These are phyloP conservation scores for Pristionchus pacificus DNA, from an alignment of 1,140 invertebrate species.

Conservation along the genomic window DNA sequence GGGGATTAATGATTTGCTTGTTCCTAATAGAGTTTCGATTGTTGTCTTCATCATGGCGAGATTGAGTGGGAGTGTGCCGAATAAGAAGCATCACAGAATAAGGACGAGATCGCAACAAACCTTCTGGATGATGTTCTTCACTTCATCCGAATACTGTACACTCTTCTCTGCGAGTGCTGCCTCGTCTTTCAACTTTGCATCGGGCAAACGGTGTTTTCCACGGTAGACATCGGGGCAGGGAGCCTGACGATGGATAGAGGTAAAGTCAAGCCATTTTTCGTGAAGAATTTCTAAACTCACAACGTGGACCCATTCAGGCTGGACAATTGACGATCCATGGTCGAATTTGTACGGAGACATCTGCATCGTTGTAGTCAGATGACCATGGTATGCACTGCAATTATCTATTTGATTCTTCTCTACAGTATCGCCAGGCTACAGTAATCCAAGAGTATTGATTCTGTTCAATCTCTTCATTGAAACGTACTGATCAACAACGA, in stretches of 20 bases:
- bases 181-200: constrained; percentile 60
- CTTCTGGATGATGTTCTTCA: constrained; percentile 71
- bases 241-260: constrained; percentile 69
- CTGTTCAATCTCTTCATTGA: constrained; percentile 6
- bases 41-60: no score
- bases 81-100: no score
- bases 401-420: constrained; percentile 16
- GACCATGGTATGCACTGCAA: constrained; percentile 91
- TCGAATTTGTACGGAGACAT: constrained; percentile 97
- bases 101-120: constrained; percentile 27
- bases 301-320: constrained; percentile 88
- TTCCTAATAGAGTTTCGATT: no score
- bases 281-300: constrained; percentile 67
- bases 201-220: constrained; percentile 75
- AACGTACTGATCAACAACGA: constrained; percentile 92
- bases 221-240: constrained; percentile 86
- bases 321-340: constrained; percentile 71
- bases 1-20: no score
- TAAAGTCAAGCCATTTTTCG: no score
- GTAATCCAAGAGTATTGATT: no score
- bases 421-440: background rate
- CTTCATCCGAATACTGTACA: constrained; percentile 78
- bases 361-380: constrained; percentile 86
- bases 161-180: constrained; percentile 68
- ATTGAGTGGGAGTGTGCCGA: no score